Percentiles rank a stretch among this genome's conserved stretches.
phyloP scores from a whole-genome alignment of 1,140 invertebrate genomes.

The Teleogryllus occipitalis region DNA sequence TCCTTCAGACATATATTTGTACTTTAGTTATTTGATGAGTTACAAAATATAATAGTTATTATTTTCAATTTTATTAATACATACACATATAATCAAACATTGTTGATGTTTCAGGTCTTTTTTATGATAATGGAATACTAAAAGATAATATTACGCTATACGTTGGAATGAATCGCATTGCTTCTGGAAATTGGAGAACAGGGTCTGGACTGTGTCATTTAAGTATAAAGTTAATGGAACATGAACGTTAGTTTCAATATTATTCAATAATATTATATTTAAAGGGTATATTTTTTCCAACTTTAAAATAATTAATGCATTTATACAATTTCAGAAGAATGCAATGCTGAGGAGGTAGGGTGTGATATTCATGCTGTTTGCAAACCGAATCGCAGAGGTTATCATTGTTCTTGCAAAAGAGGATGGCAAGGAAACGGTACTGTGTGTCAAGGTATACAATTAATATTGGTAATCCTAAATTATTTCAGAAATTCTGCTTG shows the following conservation, averaged over 20 bases:
- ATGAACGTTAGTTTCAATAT: conserved; percentile 17
- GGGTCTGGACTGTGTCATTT: conserved; percentile 16
- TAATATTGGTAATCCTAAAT: too few species aligned
- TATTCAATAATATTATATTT: background rate
- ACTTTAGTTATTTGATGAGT: too few species aligned
- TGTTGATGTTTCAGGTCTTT: background rate
- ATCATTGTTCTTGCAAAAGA: conserved; percentile 18
- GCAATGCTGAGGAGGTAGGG: background rate
- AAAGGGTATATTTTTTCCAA: background rate
- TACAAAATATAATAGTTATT: too few species aligned
- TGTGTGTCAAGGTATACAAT: conserved; percentile 14
- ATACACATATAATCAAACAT: background rate
- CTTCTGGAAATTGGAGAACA: conserved; percentile 17
- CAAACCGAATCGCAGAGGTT: conserved; percentile 8
- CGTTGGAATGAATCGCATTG: conserved; percentile 12
- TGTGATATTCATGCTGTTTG: conserved; percentile 21
- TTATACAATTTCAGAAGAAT: conserved; percentile 10
- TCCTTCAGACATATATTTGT: too few species aligned
- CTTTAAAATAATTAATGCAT: background rate
- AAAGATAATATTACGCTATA: conserved; percentile 9
- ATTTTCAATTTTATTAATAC: background rate
- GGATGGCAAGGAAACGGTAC: conserved; percentile 23
- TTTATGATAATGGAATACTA: background rate
- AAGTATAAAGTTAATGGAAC: conserved; percentile 14
- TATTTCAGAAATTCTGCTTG: too few species aligned